A percentile compares a stretch with the other conserved stretches of the same genome.
These are phyloP conservation scores for Odocoileus hemionus DNA, from an alignment of 2,113 vertebrate species.

Conservation along the genomic window DNA sequence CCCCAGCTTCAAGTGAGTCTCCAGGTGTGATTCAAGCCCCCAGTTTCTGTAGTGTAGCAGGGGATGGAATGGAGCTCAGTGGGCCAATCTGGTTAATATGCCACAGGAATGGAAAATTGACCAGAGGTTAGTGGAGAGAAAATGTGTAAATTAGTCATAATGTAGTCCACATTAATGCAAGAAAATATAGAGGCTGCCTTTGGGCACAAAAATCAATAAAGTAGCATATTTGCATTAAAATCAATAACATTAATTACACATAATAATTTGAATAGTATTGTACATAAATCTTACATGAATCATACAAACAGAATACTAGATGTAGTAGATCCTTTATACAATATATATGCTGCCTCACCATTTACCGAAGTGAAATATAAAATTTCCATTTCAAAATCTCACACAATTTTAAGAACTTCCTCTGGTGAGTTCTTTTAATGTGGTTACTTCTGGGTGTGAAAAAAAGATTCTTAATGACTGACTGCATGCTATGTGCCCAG, in stretches of 20 bases:
- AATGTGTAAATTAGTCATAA: neutral
- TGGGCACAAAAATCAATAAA: neutral
- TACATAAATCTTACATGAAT: neutral
- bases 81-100: neutral
- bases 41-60: neutral
- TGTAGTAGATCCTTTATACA: neutral
- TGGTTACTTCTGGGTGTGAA: neutral
- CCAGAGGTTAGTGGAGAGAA: neutral
- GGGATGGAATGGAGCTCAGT: neutral
- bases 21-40: neutral
- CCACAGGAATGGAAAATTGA: neutral
- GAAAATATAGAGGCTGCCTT: neutral
- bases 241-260: neutral
- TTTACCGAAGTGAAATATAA: neutral
- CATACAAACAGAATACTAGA: neutral
- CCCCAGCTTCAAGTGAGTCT: neutral
- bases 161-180: neutral
- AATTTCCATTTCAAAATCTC: conserved; percentile 8
- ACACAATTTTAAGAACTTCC: neutral
- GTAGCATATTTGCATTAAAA: neutral
- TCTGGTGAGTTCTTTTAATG: neutral
- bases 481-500: neutral
- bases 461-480: neutral
- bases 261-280: neutral
- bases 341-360: neutral